A percentile compares a stretch with the other conserved stretches of the same genome.
These are phyloP conservation scores for Drosophila sturtevanti DNA, from an alignment of 1,140 invertebrate species.

Conservation along the genomic window DNA sequence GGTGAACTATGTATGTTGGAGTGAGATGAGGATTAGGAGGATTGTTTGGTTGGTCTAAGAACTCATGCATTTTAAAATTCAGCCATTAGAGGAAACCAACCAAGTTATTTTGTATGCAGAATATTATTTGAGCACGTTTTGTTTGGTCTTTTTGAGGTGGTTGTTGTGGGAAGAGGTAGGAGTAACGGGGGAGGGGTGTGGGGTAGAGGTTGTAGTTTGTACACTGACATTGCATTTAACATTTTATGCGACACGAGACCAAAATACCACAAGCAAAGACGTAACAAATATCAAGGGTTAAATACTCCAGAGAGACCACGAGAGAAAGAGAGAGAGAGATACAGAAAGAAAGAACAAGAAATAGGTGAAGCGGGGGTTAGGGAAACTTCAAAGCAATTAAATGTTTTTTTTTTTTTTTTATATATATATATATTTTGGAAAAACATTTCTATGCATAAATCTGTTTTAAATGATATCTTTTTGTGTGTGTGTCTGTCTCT, in stretches of 20 bases:
- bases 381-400: conserved; percentile 56
- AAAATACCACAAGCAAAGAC: conserved; percentile 1
- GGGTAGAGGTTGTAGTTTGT: neutral
- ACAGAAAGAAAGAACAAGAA: neutral
- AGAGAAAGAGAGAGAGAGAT: neutral
- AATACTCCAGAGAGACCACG: neutral
- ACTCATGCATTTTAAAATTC: conserved; percentile 78
- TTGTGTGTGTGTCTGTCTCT: neutral
- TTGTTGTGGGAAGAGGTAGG: neutral
- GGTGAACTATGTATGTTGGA: neutral
- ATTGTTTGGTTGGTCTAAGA: neutral
- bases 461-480: conserved; percentile 46
- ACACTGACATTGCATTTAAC: conserved; percentile 70
- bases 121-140: conserved; percentile 71
- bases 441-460: conserved; percentile 62
- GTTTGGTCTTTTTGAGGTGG: neutral
- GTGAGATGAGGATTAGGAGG: neutral
- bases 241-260: conserved; percentile 42
- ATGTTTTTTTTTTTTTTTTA: conserved; percentile 29
- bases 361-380: neutral
- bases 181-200: too few species aligned
- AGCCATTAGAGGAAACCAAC: conserved; percentile 69
- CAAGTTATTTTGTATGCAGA: conserved; percentile 72
- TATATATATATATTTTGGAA: too few species aligned
- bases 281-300: conserved; percentile 22